Conservation (phyloP, 2,888 invertebrate species). For the Orchestes rusci region DNA sequence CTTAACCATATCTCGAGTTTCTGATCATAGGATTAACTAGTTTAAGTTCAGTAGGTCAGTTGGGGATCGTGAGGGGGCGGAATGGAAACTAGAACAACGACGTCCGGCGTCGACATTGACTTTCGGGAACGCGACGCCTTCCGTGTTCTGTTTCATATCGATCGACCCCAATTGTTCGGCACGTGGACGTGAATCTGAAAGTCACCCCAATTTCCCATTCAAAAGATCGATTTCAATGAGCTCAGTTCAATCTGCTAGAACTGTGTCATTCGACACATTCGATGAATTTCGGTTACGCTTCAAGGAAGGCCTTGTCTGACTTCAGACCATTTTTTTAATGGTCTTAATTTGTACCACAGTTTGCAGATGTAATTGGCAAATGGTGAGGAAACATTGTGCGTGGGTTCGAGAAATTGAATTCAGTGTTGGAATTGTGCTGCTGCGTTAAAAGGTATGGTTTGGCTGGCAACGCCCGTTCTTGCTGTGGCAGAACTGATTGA, state of each 20-base stretch:
- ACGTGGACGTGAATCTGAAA: too few relatives aligned
- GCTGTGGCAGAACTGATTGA: too few relatives aligned
- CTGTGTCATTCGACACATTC: conserved; percentile 40
- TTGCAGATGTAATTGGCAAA: conserved; percentile 30
- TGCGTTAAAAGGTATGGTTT: too few relatives aligned
- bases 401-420: too few relatives aligned
- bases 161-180: neutral
- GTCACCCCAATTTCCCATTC: too few relatives aligned
- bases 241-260: too few relatives aligned
- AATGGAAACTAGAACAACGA: neutral
- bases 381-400: conserved; percentile 29
- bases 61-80: conserved; percentile 5
- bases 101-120: neutral
- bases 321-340: conserved; percentile 31
- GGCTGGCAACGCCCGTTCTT: too few relatives aligned
- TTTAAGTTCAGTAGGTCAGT: conserved; percentile 35
- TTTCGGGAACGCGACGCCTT: neutral
- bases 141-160: too few relatives aligned
- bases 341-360: conserved; percentile 31
- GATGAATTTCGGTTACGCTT: conserved; percentile 41
- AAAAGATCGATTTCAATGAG: too few relatives aligned
- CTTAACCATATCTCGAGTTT: too few relatives aligned
- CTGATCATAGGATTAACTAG: conserved; percentile 20
- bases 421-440: too few relatives aligned
- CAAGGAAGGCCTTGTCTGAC: conserved; percentile 38